phyloP scores from a whole-genome alignment of 2,888 invertebrate genomes.

The Helobdella robusta region DNA sequence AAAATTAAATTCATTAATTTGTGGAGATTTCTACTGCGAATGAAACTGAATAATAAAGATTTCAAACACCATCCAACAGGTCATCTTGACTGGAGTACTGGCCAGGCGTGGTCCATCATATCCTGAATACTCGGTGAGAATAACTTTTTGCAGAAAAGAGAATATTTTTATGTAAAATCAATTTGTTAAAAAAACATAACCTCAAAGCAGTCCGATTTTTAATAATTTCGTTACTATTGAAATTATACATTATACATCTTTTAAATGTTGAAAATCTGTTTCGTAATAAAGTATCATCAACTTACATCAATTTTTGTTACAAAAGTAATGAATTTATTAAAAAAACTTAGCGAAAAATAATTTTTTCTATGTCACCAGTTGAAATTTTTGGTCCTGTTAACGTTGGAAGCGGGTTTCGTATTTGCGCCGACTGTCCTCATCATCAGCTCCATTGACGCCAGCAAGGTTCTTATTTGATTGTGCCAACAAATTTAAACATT shows the following conservation, averaged over 20 bases:
- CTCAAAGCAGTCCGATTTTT: too few species aligned
- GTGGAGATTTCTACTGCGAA: background rate
- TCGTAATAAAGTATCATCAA: background rate
- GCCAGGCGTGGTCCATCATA: background rate
- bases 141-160: too few species aligned
- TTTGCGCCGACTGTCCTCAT: constrained; percentile 8
- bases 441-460: constrained; percentile 12
- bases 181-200: too few species aligned
- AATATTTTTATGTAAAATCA: too few species aligned
- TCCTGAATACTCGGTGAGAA: background rate
- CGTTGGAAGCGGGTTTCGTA: background rate
- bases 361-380: background rate
- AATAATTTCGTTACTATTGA: too few species aligned
- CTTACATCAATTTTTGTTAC: background rate
- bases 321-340: background rate
- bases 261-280: too few species aligned
- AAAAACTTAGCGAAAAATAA: background rate
- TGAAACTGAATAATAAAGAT: background rate
- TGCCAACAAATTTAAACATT: background rate
- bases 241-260: too few species aligned
- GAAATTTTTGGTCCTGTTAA: background rate
- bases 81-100: constrained; percentile 14
- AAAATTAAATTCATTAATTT: too few species aligned
- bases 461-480: background rate
- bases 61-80: background rate